Conservation (phyloP, 2,113 vertebrate species). For the Strix uralensis region DNA sequence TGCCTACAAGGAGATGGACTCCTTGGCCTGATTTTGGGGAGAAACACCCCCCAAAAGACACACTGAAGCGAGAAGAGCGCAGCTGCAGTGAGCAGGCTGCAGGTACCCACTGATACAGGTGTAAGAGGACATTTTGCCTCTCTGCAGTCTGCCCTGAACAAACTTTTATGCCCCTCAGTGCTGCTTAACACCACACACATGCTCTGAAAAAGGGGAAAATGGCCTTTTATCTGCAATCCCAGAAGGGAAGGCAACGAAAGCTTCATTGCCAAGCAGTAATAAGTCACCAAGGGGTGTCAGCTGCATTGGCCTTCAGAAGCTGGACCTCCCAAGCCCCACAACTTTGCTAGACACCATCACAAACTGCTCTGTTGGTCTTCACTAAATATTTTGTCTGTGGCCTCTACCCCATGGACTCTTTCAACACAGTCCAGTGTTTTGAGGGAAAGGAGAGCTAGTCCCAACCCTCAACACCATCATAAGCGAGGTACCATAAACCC, state of each 20-base stretch:
- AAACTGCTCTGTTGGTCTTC: neutral
- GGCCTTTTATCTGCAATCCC: neutral
- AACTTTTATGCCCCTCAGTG: neutral
- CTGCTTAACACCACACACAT: fast-evolving
- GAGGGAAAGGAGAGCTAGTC: neutral
- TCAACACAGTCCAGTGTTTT: fast-evolving
- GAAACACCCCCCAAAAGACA: neutral
- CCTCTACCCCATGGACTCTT: neutral
- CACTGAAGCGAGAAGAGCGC: neutral
- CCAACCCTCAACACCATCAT: too few relatives aligned
- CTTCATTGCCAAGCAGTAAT: neutral
- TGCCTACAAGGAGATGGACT: neutral
- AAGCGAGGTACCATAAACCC: neutral
- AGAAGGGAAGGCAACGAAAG: neutral
- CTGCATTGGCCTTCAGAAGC: neutral
- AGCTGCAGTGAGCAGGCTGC: neutral
- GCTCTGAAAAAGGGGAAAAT: neutral
- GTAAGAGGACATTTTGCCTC: neutral
- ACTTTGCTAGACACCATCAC: neutral
- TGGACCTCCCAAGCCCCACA: neutral
- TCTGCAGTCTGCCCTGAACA: neutral
- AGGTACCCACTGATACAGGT: neutral
- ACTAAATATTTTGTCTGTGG: neutral
- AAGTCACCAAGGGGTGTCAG: neutral
- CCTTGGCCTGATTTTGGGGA: neutral